Conservation (phyloP, 2,888 invertebrate genomes). For the Hirtodrosophila histrioides region DNA sequence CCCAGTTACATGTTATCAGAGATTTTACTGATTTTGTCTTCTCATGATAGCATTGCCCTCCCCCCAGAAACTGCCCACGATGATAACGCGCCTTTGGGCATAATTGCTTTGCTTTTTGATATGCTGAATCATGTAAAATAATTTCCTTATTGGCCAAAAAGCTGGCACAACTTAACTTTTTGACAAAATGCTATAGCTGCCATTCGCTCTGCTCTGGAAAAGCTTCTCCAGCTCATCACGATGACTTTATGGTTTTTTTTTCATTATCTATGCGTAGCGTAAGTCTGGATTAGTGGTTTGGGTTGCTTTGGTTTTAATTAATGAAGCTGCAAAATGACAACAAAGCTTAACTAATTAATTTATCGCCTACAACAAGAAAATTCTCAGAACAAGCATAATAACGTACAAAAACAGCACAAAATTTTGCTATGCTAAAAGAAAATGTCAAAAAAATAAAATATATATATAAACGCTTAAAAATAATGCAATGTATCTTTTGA, state of each 20-base stretch:
- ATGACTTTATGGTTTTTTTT: slow-evolving; percentile 57
- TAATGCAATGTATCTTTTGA: neutral
- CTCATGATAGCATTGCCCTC: slow-evolving; percentile 28
- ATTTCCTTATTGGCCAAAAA: slow-evolving; percentile 65
- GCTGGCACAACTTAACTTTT: slow-evolving; percentile 60
- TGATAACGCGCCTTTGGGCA: slow-evolving; percentile 64
- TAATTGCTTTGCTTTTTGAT: slow-evolving; percentile 70
- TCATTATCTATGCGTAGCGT: slow-evolving; percentile 62
- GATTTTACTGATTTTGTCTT: slow-evolving; percentile 25
- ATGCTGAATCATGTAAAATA: slow-evolving; percentile 73
- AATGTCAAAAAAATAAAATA: slow-evolving; percentile 8
- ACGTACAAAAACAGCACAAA: slow-evolving; percentile 23
- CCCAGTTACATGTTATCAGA: slow-evolving; percentile 7
- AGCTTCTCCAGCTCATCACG: slow-evolving; percentile 4
- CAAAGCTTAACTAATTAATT: slow-evolving; percentile 72
- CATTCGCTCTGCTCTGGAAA: slow-evolving; percentile 19
- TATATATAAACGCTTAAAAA: slow-evolving; percentile 6
- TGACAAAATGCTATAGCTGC: slow-evolving; percentile 61
- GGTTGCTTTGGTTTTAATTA: slow-evolving; percentile 60
- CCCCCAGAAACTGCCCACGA: slow-evolving; percentile 16
- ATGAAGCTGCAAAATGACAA: slow-evolving; percentile 69
- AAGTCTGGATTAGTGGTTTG: slow-evolving; percentile 56
- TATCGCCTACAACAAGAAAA: slow-evolving; percentile 45
- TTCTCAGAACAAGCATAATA: slow-evolving; percentile 11
- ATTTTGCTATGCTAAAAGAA: neutral